A percentile compares a stretch with the other conserved stretches of the same genome.
Conservation (phyloP, 2,113 vertebrate species). For the Butorides virescens region DNA sequence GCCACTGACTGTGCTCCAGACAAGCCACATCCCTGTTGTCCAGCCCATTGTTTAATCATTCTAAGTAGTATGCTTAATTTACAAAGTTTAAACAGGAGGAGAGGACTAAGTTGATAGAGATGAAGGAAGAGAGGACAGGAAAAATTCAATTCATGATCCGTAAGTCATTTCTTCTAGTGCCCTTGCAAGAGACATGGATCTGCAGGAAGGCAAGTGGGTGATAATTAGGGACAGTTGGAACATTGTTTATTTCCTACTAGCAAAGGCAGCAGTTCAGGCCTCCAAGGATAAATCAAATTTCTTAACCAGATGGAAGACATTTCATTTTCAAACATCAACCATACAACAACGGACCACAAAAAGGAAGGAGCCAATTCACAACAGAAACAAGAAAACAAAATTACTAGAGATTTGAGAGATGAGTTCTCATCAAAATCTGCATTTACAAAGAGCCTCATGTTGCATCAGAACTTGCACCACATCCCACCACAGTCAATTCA, state of each 20-base stretch:
- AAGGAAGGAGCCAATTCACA: constrained; percentile 34
- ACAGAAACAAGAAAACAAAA: constrained; percentile 45
- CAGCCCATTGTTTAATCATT: not conserved
- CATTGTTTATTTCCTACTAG: constrained; percentile 21
- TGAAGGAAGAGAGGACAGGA: not conserved
- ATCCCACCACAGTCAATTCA: constrained; percentile 45
- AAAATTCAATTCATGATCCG: not conserved
- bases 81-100: not conserved
- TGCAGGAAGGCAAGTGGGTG: not conserved
- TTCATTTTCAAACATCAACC: constrained; percentile 35
- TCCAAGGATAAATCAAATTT: constrained; percentile 28
- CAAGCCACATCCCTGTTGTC: not conserved
- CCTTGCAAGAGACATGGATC: not conserved
- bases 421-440: constrained; percentile 16
- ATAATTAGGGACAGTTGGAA: constrained; percentile 26
- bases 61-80: not conserved
- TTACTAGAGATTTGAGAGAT: not conserved
- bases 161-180: not conserved
- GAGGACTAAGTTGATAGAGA: not conserved
- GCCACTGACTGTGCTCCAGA: not conserved
- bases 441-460: not conserved
- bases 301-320: constrained; percentile 38
- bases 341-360: not conserved
- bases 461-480: constrained; percentile 1
- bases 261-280: constrained; percentile 5